phyloP scores from a whole-genome alignment of 2,113 vertebrate species.

The Calyptommatus sinebrachiatus region DNA sequence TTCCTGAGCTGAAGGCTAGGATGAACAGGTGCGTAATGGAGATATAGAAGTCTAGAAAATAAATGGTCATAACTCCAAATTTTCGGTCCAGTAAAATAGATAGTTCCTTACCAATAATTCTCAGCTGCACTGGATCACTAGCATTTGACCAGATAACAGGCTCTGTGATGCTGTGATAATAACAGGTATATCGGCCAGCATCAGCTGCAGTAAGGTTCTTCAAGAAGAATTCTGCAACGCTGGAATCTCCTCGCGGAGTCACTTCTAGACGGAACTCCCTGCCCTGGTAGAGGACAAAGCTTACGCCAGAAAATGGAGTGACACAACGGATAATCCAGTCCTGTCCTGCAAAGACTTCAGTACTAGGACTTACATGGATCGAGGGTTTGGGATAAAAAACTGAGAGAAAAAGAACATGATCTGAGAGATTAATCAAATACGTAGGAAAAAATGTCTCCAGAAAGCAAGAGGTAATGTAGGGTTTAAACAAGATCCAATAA shows the following conservation, averaged over 20 bases:
- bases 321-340: constrained; percentile 17
- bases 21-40: too few relatives aligned
- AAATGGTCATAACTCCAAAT: background rate
- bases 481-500: too few relatives aligned
- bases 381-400: background rate
- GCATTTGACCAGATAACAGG: constrained; percentile 32
- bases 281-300: constrained; percentile 26
- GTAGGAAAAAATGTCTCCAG: too few relatives aligned
- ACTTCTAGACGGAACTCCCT: constrained; percentile 22
- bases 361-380: constrained; percentile 2
- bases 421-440: background rate
- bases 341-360: background rate
- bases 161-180: constrained; percentile 23
- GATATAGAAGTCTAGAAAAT: background rate
- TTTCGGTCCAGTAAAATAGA: background rate
- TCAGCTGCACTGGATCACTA: constrained; percentile 3
- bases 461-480: too few relatives aligned
- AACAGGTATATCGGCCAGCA: constrained; percentile 24
- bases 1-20: too few relatives aligned
- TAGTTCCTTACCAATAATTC: constrained; percentile 12
- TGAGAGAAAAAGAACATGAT: background rate
- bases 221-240: constrained; percentile 5
- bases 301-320: background rate
- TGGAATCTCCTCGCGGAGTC: constrained; percentile 9
- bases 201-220: background rate